Evolutionary conservation across 2,888 invertebrate species (phyloP).

Genomic region (Lasioglossum zephyrum): DNA sequence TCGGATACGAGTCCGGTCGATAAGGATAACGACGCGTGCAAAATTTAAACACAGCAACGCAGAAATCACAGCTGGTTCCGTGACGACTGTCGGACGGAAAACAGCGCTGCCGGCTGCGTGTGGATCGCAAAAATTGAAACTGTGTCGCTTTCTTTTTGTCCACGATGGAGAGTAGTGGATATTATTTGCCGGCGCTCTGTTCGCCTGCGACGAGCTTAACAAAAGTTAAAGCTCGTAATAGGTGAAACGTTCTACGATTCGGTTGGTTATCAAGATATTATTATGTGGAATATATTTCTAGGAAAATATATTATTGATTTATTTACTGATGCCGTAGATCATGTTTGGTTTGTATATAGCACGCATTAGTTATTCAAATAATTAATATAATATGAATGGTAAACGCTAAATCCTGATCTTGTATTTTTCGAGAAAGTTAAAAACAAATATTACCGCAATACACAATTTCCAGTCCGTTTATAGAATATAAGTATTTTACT

Average conservation of each 20-base stretch:
- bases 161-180: background rate
- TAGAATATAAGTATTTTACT: too few relatives aligned
- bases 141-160: background rate
- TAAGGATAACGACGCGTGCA: background rate
- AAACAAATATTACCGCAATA: too few relatives aligned
- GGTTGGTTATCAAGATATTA: background rate
- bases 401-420: too few relatives aligned
- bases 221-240: background rate
- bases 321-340: too few relatives aligned
- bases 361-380: too few relatives aligned
- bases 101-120: background rate
- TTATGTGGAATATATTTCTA: background rate
- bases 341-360: too few relatives aligned
- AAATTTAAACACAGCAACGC: background rate
- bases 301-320: background rate
- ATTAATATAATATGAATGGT: too few relatives aligned
- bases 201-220: too few relatives aligned
- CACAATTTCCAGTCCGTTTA: too few relatives aligned
- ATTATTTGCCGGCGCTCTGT: background rate
- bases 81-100: background rate
- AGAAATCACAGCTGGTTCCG: background rate
- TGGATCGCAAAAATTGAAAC: conserved; percentile 7
- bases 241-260: background rate
- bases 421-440: too few relatives aligned
- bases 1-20: background rate